A percentile compares a stretch with the other conserved stretches of the same genome.
phyloP scores from a whole-genome alignment of 2,888 invertebrate species.

The Ommatoiulus sabulosus region DNA sequence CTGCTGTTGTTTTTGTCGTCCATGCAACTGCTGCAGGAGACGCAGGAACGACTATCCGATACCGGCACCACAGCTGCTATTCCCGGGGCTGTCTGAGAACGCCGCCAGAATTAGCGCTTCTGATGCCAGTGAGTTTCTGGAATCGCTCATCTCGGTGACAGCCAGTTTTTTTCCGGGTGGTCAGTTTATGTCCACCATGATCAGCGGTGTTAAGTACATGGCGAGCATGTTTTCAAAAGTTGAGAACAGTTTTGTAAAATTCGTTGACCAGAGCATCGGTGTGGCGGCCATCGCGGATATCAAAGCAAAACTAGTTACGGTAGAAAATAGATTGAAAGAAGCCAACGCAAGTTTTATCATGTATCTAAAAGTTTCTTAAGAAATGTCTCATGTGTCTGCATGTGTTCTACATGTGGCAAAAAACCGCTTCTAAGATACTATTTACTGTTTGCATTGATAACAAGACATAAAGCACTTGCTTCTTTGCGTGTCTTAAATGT shows the following conservation, averaged over 20 bases:
- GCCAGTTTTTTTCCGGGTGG: not conserved
- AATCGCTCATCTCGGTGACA: not conserved
- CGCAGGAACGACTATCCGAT: not conserved
- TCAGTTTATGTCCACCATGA: not conserved
- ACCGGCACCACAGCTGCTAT: not conserved
- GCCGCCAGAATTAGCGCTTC: not conserved
- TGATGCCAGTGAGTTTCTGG: not conserved
- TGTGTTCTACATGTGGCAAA: no score
- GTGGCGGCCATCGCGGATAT: not conserved
- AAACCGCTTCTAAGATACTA: no score
- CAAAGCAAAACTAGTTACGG: not conserved
- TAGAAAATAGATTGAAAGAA: not conserved
- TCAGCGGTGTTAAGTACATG: not conserved
- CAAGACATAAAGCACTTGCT: no score
- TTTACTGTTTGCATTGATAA: no score
- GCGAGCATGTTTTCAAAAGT: not conserved
- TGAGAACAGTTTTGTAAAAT: not conserved
- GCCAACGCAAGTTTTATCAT: not conserved
- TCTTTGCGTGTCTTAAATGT: no score
- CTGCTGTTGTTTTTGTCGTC: not conserved
- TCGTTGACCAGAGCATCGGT: not conserved
- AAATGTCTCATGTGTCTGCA: no score
- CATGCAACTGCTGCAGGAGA: not conserved
- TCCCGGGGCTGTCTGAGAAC: not conserved
- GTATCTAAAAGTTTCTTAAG: no score